Evolutionary conservation across 2,797 vertebrate species (phyloP).

Genomic region (Sebastes kiyomatsui): DNA sequence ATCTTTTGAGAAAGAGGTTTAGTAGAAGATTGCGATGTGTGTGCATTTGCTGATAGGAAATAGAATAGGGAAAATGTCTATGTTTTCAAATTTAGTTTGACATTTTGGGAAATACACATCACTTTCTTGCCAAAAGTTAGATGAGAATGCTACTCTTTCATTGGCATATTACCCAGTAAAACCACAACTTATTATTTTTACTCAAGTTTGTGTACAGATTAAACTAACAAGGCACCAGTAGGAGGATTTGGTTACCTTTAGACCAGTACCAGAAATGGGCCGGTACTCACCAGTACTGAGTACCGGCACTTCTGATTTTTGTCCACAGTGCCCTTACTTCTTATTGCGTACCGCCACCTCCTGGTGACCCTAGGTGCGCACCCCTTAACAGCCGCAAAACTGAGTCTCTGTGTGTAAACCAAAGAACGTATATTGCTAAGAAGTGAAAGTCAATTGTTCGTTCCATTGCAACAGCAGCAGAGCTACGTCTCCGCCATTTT

Average conservation of each 20-base stretch:
- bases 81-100: not conserved
- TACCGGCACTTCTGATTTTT: too few relatives aligned
- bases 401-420: too few relatives aligned
- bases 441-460: too few relatives aligned
- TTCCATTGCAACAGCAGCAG: too few relatives aligned
- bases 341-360: too few relatives aligned
- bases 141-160: not conserved
- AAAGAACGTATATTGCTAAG: too few relatives aligned
- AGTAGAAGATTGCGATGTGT: not conserved
- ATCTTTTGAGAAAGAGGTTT: not conserved
- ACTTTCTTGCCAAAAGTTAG: not conserved
- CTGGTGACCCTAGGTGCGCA: too few relatives aligned
- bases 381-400: too few relatives aligned
- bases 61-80: not conserved
- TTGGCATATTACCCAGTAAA: not conserved
- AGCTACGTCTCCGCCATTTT: too few relatives aligned
- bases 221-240: not conserved
- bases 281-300: too few relatives aligned
- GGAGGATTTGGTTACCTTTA: not conserved
- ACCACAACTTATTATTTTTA: not conserved
- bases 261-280: too few relatives aligned
- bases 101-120: not conserved
- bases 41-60: not conserved
- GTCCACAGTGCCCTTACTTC: too few relatives aligned
- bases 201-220: not conserved